A percentile compares a stretch with the other conserved stretches of the same genome.
Evolutionary conservation across 2,113 vertebrate species (phyloP).

Genomic region (Noctilio leporinus): DNA sequence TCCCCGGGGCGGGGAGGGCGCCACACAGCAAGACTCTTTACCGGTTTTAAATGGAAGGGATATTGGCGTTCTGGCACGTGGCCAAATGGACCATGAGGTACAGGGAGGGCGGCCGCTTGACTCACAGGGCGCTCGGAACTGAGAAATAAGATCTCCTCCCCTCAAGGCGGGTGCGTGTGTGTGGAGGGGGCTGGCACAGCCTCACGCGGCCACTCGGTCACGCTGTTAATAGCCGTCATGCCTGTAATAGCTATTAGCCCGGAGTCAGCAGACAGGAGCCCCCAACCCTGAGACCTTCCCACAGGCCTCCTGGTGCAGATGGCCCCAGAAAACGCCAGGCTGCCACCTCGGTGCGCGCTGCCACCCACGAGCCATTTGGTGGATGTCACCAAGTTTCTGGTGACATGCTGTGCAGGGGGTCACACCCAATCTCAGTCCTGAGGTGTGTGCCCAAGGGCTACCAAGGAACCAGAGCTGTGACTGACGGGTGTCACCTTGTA

Average conservation of each 20-base stretch:
- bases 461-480: background rate
- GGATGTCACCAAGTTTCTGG: background rate
- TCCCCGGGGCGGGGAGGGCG: background rate
- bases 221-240: too few relatives aligned
- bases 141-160: background rate
- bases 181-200: background rate
- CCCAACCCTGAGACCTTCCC: background rate
- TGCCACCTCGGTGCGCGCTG: rapidly evolving
- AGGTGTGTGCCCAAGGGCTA: background rate
- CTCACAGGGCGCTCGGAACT: background rate
- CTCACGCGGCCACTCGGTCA: background rate
- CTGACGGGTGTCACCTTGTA: background rate
- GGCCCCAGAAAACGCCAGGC: rapidly evolving
- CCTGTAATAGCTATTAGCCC: rapidly evolving
- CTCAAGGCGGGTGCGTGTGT: rapidly evolving
- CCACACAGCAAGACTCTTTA: rapidly evolving
- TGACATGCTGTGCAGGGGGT: background rate
- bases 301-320: rapidly evolving
- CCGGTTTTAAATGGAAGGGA: background rate
- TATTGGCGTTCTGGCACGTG: background rate
- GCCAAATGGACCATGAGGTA: background rate
- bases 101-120: background rate
- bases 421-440: background rate
- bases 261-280: rapidly evolving
- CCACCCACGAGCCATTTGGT: background rate